Evolutionary conservation across 2,888 invertebrate species (phyloP).

Genomic region (Marasmarcha lunaedactyla): DNA sequence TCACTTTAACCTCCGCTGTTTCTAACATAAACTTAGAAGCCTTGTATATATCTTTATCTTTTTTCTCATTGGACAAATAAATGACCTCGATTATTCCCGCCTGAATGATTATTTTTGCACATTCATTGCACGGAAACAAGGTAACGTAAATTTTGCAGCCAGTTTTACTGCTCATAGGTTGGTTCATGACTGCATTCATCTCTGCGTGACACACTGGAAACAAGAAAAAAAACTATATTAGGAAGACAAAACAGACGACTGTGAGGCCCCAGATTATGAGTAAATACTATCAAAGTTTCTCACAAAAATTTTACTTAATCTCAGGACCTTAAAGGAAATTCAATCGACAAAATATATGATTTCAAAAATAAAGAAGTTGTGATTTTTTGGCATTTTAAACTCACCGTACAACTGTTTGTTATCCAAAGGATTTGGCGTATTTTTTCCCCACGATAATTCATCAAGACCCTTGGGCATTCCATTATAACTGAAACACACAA

Average conservation of each 20-base stretch:
- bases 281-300: no score
- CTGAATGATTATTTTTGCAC: slow-evolving; percentile 96
- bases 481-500: slow-evolving; percentile 86
- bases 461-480: slow-evolving; percentile 96
- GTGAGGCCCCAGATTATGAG: no score
- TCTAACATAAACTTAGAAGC: slow-evolving; percentile 89
- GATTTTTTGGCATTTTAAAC: no score
- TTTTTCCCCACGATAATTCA: slow-evolving; percentile 89
- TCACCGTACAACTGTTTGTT: slow-evolving; percentile 90
- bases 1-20: slow-evolving; percentile 78
- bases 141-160: slow-evolving; percentile 89
- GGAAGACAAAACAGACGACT: no score
- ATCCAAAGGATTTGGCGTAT: slow-evolving; percentile 68
- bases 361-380: no score
- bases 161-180: slow-evolving; percentile 81
- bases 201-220: slow-evolving; percentile 96
- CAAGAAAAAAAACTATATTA: no score
- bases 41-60: slow-evolving; percentile 72
- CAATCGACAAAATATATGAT: no score
- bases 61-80: slow-evolving; percentile 87
- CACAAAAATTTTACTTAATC: no score
- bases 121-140: slow-evolving; percentile 97
- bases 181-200: slow-evolving; percentile 96
- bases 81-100: slow-evolving; percentile 84
- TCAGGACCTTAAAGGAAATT: no score